Conservation (phyloP, 2,113 vertebrate genomes). For the Bothrops jararaca region DNA sequence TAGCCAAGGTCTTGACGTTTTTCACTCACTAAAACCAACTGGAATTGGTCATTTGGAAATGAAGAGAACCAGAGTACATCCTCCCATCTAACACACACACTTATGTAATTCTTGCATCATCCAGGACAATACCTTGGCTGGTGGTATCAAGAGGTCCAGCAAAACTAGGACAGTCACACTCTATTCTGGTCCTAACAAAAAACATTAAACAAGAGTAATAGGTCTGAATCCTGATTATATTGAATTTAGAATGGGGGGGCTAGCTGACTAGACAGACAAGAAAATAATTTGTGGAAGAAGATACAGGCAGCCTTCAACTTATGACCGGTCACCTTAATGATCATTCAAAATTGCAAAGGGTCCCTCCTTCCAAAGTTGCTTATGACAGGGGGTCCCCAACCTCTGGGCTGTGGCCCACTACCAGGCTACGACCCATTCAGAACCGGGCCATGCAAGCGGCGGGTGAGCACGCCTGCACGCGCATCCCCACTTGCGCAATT, state of each 20-base stretch:
- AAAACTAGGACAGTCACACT: not conserved
- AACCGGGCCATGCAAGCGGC: accelerated
- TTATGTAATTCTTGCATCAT: not conserved
- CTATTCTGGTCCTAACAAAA: not conserved
- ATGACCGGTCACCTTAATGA: not conserved
- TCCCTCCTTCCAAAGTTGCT: not conserved
- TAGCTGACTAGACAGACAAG: not conserved
- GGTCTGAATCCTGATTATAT: not conserved
- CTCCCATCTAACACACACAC: not conserved
- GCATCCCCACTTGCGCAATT: not conserved
- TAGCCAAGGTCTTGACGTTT: not conserved
- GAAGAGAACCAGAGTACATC: not conserved
- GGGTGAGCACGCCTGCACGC: not conserved
- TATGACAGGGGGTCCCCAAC: not conserved
- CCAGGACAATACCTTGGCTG: not conserved
- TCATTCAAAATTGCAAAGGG: not conserved
- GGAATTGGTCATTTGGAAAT: not conserved
- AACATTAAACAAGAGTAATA: not conserved
- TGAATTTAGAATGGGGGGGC: not conserved
- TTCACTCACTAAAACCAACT: not conserved
- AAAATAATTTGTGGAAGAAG: not conserved
- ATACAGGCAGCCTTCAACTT: no score
- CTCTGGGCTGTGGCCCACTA: not conserved
- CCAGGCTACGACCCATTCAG: not conserved
- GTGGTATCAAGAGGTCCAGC: not conserved